Evolutionary conservation across 2,888 invertebrate genomes (phyloP), one percentile per base, ranked within the genome.

Genomic region (Shargacucullia verbasci): DNA sequence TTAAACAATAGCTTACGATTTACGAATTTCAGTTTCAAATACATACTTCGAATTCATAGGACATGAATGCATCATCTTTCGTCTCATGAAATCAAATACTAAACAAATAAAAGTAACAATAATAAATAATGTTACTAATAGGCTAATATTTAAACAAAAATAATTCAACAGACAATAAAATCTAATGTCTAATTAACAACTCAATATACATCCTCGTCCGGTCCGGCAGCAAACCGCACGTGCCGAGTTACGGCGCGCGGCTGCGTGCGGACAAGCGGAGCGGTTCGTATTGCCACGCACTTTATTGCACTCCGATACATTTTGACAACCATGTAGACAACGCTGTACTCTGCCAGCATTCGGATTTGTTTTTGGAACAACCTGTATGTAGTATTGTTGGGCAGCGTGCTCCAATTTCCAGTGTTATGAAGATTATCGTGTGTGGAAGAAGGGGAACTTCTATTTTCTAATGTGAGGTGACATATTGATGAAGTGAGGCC

Each of bases 221-320:
- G 70, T 67, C 59, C 74, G 63, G 74, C 69, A 73, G 60, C 77
- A 82, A 80, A 88, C 90, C 89, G 75, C 89, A 89, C 80, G 58
- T 77, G 73, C 61, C 74, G 78, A 88, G 88, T 88, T 88, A 87
- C 84, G 82, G 81, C 75, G 76, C 80, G 82, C 83, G 82, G 82
- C 82, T 79, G 87, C 84, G 85, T 85, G 84, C 80, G 84, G 86
- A 84, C 85, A 83, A 29, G 29, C 82, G 79, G 78, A 79, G 78
- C 81, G 79, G 69, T 72, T 69, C 83, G 85, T 85, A 84, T 80
- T 85, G 86, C 85, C 76, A 81, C 83, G 78, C 84, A 86, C 83
- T 89, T 89, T 89, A 89, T 84, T 81, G 84, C 79, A 62, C 72
- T 79, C 62, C 72, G 82, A 85, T 84, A 86, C 82, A 82, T 84